Evolutionary conservation across 2,797 vertebrate genomes (phyloP).

Genomic region (Sebastiscus tertius): DNA sequence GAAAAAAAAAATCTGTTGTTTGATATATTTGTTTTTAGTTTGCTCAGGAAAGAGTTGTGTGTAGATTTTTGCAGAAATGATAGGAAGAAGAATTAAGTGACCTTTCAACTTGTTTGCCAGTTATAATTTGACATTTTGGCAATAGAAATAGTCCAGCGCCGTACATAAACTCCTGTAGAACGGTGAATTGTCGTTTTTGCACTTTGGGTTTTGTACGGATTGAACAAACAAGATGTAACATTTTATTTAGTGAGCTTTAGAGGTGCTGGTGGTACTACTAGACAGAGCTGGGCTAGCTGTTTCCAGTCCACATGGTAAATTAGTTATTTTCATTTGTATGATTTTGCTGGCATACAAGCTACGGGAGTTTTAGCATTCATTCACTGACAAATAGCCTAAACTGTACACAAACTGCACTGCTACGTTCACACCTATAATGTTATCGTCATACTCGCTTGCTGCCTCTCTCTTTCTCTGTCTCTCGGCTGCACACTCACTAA

Average conservation of each 20-base stretch:
- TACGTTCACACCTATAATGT: no score
- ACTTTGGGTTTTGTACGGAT: not conserved
- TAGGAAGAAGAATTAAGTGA: not conserved
- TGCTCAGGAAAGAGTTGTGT: not conserved
- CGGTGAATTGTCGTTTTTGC: not conserved
- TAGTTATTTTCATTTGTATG: not conserved
- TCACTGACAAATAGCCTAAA: no score
- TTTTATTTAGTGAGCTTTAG: not conserved
- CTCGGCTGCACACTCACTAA: no score
- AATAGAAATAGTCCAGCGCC: not conserved
- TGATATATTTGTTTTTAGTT: not conserved
- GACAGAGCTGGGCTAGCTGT: not conserved
- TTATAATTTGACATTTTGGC: not conserved
- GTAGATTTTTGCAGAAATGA: not conserved
- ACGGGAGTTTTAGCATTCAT: no score
- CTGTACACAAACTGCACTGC: no score
- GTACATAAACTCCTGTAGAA: not conserved
- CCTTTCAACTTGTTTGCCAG: not conserved
- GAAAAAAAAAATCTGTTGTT: not conserved
- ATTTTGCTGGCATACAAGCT: no score
- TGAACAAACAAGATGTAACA: not conserved
- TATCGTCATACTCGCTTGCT: no score
- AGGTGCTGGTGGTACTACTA: not conserved
- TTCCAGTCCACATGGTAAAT: not conserved
- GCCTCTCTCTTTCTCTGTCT: not conserved